phyloP scores from a whole-genome alignment of 1,140 invertebrate species.

The Acromyrmex heyeri region DNA sequence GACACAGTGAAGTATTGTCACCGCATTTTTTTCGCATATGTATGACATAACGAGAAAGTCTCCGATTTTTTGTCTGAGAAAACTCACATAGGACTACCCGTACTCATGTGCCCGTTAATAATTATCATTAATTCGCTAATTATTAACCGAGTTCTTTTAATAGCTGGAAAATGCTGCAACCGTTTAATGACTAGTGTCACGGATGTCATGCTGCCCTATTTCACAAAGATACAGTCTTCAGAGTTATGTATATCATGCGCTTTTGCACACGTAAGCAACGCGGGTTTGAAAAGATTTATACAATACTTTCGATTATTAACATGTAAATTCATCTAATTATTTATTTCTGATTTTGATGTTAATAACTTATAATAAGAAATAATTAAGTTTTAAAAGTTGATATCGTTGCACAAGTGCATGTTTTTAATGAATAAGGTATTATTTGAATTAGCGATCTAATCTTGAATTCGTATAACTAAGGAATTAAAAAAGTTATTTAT shows the following conservation, averaged over 20 bases:
- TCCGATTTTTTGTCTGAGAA: slow-evolving; percentile 70
- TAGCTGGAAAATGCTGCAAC: slow-evolving; percentile 75
- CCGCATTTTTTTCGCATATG: not conserved
- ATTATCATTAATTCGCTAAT: slow-evolving; percentile 80
- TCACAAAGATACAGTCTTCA: slow-evolving; percentile 79
- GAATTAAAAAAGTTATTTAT: not conserved
- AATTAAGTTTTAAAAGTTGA: slow-evolving; percentile 26
- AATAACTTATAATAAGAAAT: not conserved
- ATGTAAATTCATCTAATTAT: slow-evolving; percentile 17
- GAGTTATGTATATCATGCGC: slow-evolving; percentile 59
- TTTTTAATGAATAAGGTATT: not conserved
- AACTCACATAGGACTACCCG: slow-evolving; percentile 59
- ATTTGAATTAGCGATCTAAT: not conserved
- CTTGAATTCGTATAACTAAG: not conserved
- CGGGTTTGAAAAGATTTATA: not conserved
- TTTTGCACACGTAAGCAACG: slow-evolving; percentile 23
- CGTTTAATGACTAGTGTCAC: slow-evolving; percentile 80
- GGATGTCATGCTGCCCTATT: slow-evolving; percentile 81
- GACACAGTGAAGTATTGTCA: not conserved
- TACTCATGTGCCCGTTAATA: slow-evolving; percentile 77
- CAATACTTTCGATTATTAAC: not conserved
- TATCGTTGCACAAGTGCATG: not conserved
- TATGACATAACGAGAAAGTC: slow-evolving; percentile 65
- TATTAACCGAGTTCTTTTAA: slow-evolving; percentile 77
- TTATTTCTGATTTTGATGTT: not conserved